Base-by-base conservation (phyloP, 2,888 invertebrate species). In the Harpalus rubripes region DNA sequence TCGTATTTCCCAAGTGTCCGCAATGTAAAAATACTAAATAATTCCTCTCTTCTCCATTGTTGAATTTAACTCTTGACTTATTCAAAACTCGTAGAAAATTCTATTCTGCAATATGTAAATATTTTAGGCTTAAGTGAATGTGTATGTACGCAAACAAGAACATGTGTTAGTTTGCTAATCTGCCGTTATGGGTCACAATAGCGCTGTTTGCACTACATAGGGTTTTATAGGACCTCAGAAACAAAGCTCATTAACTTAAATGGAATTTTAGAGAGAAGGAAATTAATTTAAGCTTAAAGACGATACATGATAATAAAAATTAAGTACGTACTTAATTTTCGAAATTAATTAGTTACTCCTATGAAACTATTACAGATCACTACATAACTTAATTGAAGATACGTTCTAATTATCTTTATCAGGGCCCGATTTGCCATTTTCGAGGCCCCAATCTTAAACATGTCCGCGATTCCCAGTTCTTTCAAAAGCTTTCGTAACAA, bases 201-300 rank as follows among this genome's bases (percentile, higher is more conserved):
- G 63, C 26, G 63, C 63, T 63, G 63, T 63, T 63, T 63, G 18
- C 8, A 26, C 63, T 26, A 26, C 22, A 18, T 63, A 63, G 22
- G 18, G 63, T 26, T 63, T 63, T 63, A 63, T 26, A 63, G 26
- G 26, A 52, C 44, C 44, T 52, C 44, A 52, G 44, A 52, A 52
- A 52, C 18, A 16, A 22, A 26, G 22, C 72, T 72, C 72, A 72
- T 72, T 72, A 72, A 72, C 32, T 72, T 72, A 72, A 32, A 72
- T 72, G 44, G 72, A 72, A 72, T 72, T 72, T 72, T 41, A 41
- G 72, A 72, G 26, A 72, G 32, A 39, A n/a, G n/a, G 12, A 52
- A 10, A 52, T 52, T 52, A 52, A 52, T 52, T 52, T 52, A 52
- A 52, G 12, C 12, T 52, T 52, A 10, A 52, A 52, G 44, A 52